phyloP scores from a whole-genome alignment of 2,888 invertebrate genomes.

The Drosophila yooni region DNA sequence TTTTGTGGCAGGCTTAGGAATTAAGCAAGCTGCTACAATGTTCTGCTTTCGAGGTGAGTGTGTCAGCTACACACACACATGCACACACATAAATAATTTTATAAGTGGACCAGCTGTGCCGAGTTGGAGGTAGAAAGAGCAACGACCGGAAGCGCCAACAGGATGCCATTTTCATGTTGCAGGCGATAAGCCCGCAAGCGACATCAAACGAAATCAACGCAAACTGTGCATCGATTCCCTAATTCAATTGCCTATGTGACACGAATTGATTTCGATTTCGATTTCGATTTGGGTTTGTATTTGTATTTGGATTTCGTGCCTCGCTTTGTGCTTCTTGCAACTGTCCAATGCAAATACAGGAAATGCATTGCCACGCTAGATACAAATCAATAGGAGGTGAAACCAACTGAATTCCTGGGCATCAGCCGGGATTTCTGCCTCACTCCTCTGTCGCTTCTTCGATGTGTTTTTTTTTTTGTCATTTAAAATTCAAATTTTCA shows the following conservation, averaged over 20 bases:
- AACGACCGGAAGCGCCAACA: constrained; percentile 64
- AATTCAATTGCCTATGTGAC: constrained; percentile 73
- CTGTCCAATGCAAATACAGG: constrained; percentile 39
- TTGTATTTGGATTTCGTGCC: not conserved
- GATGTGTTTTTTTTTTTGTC: constrained; percentile 23
- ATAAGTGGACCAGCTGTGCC: constrained; percentile 47
- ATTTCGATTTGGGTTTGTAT: constrained; percentile 14
- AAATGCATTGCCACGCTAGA: constrained; percentile 58
- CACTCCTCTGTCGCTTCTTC: not conserved
- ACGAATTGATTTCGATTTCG: constrained; percentile 65
- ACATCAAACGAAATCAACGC: constrained; percentile 18
- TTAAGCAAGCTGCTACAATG: not conserved
- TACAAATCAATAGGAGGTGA: constrained; percentile 35
- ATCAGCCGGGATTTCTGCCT: constrained; percentile 22
- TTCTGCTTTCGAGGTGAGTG: constrained; percentile 18
- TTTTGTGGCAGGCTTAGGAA: constrained; percentile 1
- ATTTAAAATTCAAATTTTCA: constrained; percentile 69
- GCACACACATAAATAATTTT: not conserved
- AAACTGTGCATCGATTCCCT: constrained; percentile 38
- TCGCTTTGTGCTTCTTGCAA: constrained; percentile 5
- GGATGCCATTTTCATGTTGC: constrained; percentile 63
- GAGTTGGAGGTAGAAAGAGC: constrained; percentile 13
- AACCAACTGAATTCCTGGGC: constrained; percentile 2
- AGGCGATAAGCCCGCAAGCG: constrained; percentile 58
- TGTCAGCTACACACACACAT: constrained; percentile 16